A percentile compares a stretch with the other conserved stretches of the same genome.
Conservation (phyloP, 2,797 vertebrate species). For the Lophotriccus pileatus region DNA sequence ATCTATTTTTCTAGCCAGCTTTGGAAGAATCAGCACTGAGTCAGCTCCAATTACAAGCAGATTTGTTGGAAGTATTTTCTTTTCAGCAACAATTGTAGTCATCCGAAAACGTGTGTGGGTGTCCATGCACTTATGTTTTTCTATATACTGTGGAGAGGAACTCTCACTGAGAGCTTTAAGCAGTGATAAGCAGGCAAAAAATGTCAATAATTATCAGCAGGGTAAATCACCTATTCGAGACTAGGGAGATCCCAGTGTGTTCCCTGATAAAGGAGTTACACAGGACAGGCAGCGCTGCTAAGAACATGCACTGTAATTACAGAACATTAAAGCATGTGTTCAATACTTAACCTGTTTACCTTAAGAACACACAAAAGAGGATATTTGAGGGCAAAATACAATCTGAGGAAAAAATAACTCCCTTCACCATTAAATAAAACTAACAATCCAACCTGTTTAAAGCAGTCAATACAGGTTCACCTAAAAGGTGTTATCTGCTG, state of each 20-base stretch:
- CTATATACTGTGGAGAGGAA: neutral
- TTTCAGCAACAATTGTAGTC: neutral
- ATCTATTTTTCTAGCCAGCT: neutral
- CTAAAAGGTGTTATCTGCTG: neutral
- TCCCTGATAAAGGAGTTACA: neutral
- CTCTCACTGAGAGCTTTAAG: neutral
- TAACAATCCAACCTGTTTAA: neutral
- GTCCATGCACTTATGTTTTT: neutral
- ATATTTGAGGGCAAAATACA: neutral
- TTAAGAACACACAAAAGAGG: neutral
- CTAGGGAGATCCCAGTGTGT: neutral
- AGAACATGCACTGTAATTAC: neutral
- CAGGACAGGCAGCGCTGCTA: neutral
- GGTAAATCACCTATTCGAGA: neutral
- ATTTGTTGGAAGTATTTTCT: constrained; percentile 11
- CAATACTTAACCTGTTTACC: neutral
- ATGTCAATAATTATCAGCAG: neutral
- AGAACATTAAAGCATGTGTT: neutral
- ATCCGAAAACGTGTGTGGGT: neutral
- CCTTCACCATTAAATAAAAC: neutral
- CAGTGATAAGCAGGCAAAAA: neutral
- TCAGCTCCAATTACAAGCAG: neutral
- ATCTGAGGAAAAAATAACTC: neutral
- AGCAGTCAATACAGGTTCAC: neutral
- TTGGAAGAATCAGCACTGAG: neutral